Base-by-base conservation (phyloP, 2,797 vertebrate species). In the Liasis olivaceus region DNA sequence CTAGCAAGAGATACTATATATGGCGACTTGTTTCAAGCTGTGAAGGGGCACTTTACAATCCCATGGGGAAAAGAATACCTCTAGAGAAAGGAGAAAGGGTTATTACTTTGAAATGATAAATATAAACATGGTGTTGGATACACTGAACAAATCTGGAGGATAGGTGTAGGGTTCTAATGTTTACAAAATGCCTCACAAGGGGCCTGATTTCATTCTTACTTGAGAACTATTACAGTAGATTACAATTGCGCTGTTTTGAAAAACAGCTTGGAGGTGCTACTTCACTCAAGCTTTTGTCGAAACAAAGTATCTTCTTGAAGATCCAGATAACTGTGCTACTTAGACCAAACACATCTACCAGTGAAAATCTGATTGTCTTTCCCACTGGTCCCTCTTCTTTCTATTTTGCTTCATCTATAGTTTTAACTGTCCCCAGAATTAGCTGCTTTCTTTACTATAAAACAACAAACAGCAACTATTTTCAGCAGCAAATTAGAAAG, bases 401-500 rank as follows among this genome's bases (percentile, higher is more conserved):
- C 90, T 87, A 17, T 0, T 0, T 36, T 92, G n/a, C 36, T 89
- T 14, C 87, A 92, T 85, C 24, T 69, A 92, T 0, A 0, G 58
- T 54, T 42, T 22, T 6, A 42, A 9, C 26, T 36, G 5, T 59
- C 31, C 47, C 66, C 42, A 89, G 42, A 59, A 54, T 94, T 92
- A 84, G 59, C 91, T 89, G 0, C 31, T 2, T 3, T 85, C 11
- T 92, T 59, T 62, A 92, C 81, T 87, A 93, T 93, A 89, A 22
- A 93, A 42, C 5, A 22, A 22, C 85, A 66, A 63, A 4, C 1
- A 64, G 36, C 3, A 36, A 62, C n/a, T 92, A 93, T 89, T n/a
- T 5, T 91, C 5, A 93, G 86, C 28, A 93, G 15, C 92, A 96
- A 95, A 96, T 90, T 28, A 94, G 59, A 94, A 91, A 93, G 92